Base-by-base conservation (phyloP, 2,113 vertebrate genomes). In the Vimba vimba region DNA sequence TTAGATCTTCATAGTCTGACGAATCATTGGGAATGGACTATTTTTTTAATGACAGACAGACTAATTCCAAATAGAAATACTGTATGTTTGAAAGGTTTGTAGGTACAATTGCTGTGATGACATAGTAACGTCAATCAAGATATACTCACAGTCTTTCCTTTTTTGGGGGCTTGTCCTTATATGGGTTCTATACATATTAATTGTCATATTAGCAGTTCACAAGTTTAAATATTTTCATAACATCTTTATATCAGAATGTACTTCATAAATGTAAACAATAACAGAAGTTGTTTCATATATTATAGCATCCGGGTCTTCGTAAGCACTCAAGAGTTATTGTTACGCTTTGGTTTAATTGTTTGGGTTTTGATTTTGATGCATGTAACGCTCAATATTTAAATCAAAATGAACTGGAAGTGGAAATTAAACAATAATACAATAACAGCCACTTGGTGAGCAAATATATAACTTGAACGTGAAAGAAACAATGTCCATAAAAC, bases 21-120 rank as follows among this genome's bases (percentile, higher is more conserved):
- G 90, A 78, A 3, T 19, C 90, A 91, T 91, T 93, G 93, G 93
- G 93, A 95, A 94, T 88, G 12, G 88, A 87, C 91, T 94, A 94
- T 96, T 96, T 94, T 57, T 57, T 94, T 93, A 87, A 91, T 88
- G 88, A 74, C 43, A 47, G 36, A 78, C 82, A 66, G 64, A 88
- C 64, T 59, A 79, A 80, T 86, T 66, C 82, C 13, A 11, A 36
- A 33, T 11, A 39, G 69, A 82, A n/a, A 52, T 2, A 57, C 19
- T 21, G 55, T 19, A 4, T 82, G 39, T 82, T 27, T 27, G 27
- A 27, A 27, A 27, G 27, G 27, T 27, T 83, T 9, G 71, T 79
- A 91, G 79, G 76, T 73, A 83, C 11, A 68, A 9, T 27, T 86
- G 52, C 73, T 69, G 69, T 73, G 45, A 25, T n/a, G 52, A 86